Percentiles rank a stretch among this genome's conserved stretches.
These are phyloP conservation scores for Polydrusus pterygomalis DNA, from an alignment of 2,888 invertebrate species.

Conservation along the genomic window DNA sequence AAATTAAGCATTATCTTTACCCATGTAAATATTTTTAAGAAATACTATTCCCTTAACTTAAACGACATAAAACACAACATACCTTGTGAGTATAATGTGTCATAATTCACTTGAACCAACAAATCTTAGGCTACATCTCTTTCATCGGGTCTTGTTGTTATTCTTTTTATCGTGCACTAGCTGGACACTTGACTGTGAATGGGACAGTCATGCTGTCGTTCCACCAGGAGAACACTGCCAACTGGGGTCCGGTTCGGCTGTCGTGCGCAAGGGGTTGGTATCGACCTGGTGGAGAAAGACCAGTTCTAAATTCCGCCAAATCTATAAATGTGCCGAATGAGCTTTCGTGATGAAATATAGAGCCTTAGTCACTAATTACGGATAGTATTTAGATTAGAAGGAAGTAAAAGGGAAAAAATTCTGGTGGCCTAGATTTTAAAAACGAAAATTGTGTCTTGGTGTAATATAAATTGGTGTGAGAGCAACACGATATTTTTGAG, in stretches of 20 bases:
- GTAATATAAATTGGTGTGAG: too few relatives aligned
- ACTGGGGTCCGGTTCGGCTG: conserved; percentile 34
- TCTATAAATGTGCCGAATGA: neutral
- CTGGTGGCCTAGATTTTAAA: too few relatives aligned
- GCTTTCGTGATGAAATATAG: too few relatives aligned
- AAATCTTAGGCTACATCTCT: conserved; percentile 34
- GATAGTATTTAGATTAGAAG: too few relatives aligned
- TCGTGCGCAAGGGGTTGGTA: conserved; percentile 45
- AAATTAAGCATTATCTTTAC: too few relatives aligned
- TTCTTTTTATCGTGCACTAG: conserved; percentile 38
- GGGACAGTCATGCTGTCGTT: conserved; percentile 41
- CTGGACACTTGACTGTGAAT: conserved; percentile 40
- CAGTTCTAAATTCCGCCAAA: neutral
- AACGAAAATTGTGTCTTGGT: too few relatives aligned
- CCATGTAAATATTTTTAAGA: too few relatives aligned
- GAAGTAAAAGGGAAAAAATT: too few relatives aligned
- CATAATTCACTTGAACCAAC: conserved; percentile 42
- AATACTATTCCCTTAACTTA: too few relatives aligned
- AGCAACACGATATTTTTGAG: too few relatives aligned
- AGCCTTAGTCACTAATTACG: too few relatives aligned
- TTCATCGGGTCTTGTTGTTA: conserved; percentile 17
- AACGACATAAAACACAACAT: neutral
- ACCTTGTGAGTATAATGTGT: conserved; percentile 54
- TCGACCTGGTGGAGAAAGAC: conserved; percentile 56
- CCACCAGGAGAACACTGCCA: conserved; percentile 37